Percentiles rank a stretch among this genome's conserved stretches.
Conservation (phyloP, 1,140 invertebrate species). For the Drosophila littoralis region DNA sequence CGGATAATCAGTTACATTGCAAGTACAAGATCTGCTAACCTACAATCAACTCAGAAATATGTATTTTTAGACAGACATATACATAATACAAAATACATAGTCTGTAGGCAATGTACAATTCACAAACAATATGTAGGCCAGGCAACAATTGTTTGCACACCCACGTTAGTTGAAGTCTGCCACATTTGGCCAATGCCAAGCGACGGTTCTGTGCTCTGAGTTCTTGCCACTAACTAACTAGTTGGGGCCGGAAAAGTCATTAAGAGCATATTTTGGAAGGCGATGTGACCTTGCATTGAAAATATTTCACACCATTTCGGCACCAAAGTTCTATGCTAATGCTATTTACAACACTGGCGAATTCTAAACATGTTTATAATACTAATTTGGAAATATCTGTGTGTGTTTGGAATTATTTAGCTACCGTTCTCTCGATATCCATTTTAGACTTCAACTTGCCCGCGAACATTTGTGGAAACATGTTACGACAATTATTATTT, state of each 20-base stretch:
- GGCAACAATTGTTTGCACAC: conserved; percentile 32
- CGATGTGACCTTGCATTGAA: conserved; percentile 25
- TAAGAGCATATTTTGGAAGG: conserved; percentile 36
- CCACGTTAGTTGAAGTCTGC: conserved; percentile 32
- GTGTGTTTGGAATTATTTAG: conserved; percentile 3
- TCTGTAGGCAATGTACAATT: conserved; percentile 21
- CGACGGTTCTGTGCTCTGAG: conserved; percentile 1
- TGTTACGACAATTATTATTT: conserved; percentile 21
- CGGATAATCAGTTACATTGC: too few species aligned
- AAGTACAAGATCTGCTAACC: too few species aligned
- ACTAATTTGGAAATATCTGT: conserved; percentile 34
- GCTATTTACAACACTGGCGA: conserved; percentile 19
- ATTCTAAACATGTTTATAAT: conserved; percentile 34
- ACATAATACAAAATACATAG: background rate
- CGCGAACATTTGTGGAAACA: conserved; percentile 30
- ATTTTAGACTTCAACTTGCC: background rate
- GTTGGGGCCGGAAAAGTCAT: conserved; percentile 40
- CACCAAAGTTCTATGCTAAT: conserved; percentile 60
- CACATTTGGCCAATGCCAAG: conserved; percentile 50
- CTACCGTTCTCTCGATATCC: conserved; percentile 7
- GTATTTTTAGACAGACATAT: too few species aligned
- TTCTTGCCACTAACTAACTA: conserved; percentile 5
- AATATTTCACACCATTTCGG: conserved; percentile 49
- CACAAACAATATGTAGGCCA: conserved; percentile 24
- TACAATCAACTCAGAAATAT: too few species aligned